Conservation (phyloP, 2,113 vertebrate species). For the Rutilus rutilus region DNA sequence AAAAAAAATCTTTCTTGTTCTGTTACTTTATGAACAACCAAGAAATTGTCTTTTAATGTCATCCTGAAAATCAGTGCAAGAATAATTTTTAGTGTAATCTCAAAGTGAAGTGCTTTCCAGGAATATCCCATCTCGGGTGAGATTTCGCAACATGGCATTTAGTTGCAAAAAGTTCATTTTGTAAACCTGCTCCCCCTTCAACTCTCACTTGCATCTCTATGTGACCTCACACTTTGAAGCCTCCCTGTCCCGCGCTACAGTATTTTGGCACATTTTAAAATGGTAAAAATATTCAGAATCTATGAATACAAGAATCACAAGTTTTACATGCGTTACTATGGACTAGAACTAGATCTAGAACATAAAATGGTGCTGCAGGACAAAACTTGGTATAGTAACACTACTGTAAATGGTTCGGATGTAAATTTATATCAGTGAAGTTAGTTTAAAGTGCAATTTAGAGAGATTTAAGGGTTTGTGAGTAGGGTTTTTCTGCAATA, state of each 20-base stretch:
- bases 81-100: neutral
- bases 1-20: neutral
- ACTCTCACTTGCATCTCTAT: neutral
- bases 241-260: constrained; percentile 23
- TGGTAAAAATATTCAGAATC: constrained; percentile 1
- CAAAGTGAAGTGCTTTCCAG: constrained; percentile 3
- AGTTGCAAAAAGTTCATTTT: neutral
- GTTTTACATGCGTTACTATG: constrained; percentile 22
- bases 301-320: constrained; percentile 12
- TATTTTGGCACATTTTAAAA: constrained; percentile 52
- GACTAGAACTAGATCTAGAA: neutral
- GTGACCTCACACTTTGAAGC: constrained; percentile 1
- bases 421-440: constrained; percentile 27
- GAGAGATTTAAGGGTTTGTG: constrained; percentile 25
- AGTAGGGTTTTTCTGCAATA: neutral
- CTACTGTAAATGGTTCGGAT: constrained; percentile 14
- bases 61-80: constrained; percentile 10
- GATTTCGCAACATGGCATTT: neutral
- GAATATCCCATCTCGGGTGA: neutral
- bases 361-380: neutral
- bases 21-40: neutral
- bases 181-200: neutral
- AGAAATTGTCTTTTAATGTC: neutral
- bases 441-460: constrained; percentile 51
- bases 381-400: constrained; percentile 4